Percentiles rank a stretch among this genome's conserved stretches.
Evolutionary conservation across 2,113 vertebrate genomes (phyloP).

Genomic region (Axis porcinus): DNA sequence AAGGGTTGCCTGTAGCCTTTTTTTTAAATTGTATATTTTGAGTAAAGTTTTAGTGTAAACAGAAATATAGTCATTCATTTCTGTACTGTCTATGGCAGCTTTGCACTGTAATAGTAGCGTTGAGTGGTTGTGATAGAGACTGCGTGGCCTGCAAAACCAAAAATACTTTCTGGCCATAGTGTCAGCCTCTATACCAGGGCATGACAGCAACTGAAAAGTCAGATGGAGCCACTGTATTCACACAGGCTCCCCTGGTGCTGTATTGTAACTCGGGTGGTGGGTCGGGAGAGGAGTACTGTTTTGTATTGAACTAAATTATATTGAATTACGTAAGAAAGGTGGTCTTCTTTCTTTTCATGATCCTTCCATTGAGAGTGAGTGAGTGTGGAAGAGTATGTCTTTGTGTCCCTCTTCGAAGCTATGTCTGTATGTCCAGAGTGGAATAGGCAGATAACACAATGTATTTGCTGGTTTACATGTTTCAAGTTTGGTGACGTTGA

Average conservation of each 20-base stretch:
- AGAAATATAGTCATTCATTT: neutral
- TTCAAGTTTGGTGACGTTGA: neutral
- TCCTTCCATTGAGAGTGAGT: neutral
- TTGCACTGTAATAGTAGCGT: neutral
- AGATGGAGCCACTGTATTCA: neutral
- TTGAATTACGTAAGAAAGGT: neutral
- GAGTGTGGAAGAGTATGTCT: neutral
- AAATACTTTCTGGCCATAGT: neutral
- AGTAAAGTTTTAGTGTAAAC: neutral
- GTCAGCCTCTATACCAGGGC: neutral
- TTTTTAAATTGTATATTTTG: neutral
- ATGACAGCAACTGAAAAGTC: neutral
- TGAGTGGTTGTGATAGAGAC: neutral
- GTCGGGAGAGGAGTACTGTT: neutral
- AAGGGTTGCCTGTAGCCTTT: neutral
- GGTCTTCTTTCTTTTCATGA: neutral
- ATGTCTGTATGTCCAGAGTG: neutral
- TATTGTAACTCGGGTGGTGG: neutral
- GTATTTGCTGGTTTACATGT: neutral
- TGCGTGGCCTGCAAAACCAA: neutral
- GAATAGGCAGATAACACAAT: neutral
- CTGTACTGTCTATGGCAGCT: neutral
- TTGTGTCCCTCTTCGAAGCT: too few relatives aligned
- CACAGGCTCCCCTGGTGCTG: neutral
- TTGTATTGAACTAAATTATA: neutral